A percentile compares a stretch with the other conserved stretches of the same genome.
Conservation (phyloP, 2,888 invertebrate species). For the Cryptocephalus moraei region DNA sequence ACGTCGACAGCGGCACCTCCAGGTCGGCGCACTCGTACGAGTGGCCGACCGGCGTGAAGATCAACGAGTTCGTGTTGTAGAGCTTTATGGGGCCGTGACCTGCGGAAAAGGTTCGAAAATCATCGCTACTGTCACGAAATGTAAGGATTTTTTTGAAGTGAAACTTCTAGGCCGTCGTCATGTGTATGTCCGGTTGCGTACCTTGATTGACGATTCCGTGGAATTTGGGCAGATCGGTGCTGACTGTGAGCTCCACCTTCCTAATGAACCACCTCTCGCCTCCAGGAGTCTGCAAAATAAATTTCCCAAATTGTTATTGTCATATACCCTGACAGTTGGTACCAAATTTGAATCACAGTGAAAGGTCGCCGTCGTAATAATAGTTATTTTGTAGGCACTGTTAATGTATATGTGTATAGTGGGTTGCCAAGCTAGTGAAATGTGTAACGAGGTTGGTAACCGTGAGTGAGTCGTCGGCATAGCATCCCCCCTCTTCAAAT, state of each 20-base stretch:
- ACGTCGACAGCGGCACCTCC: slow-evolving; percentile 48
- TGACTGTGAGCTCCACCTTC: slow-evolving; percentile 65
- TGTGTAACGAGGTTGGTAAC: too few relatives aligned
- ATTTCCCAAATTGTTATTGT: background rate
- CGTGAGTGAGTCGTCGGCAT: too few relatives aligned
- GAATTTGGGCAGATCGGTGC: slow-evolving; percentile 36
- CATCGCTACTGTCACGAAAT: too few relatives aligned
- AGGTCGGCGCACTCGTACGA: slow-evolving; percentile 71
- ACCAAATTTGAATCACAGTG: too few relatives aligned
- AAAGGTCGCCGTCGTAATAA: too few relatives aligned
- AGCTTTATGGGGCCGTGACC: slow-evolving; percentile 24
- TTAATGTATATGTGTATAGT: too few relatives aligned
- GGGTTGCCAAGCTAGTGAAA: too few relatives aligned
- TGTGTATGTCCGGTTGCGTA: slow-evolving; percentile 13
- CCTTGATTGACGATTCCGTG: slow-evolving; percentile 30
- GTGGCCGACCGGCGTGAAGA: slow-evolving; percentile 80
- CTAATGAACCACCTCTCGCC: slow-evolving; percentile 85
- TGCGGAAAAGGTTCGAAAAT: slow-evolving; percentile 15
- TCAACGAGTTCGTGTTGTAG: slow-evolving; percentile 50
- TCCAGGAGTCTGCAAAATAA: slow-evolving; percentile 61
- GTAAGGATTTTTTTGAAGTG: too few relatives aligned
- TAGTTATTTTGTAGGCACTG: too few relatives aligned
- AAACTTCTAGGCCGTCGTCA: too few relatives aligned
- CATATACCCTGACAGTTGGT: too few relatives aligned
- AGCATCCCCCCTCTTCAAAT: too few relatives aligned